Base-by-base conservation (phyloP, 2,888 invertebrate genomes). In the Catocala nupta region DNA sequence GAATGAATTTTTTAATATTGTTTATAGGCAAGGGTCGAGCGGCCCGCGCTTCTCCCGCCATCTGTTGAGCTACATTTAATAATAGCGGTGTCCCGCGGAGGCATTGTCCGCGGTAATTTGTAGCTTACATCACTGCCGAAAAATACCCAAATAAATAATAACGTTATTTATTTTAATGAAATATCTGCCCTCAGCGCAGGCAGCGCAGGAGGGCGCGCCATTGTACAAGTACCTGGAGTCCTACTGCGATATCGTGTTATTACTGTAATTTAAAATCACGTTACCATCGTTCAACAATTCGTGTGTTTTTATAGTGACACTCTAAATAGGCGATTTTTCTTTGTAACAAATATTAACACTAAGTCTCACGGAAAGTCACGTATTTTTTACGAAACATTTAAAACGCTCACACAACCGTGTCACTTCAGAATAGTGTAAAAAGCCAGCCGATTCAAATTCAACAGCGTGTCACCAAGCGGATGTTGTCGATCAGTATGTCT, bases 51-150 rank as follows among this genome's bases (percentile, higher is more conserved):
- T 8, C 12, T 6, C 74, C 73, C 86, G 86, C 88, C 93, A 93
- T 93, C 93, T 93, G 93, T 82, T 86, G 87, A 83, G 83, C 84
- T 78, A 80, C 82, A 81, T 83, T 86, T 85, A 90, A 90, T 89
- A 89, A 90, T 80, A 76, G 75, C 81, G 90, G 78, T 84, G 83
- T 86, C 94, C 93, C 92, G 93, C 82, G 77, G 94, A 83, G 94
- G 79, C 75, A 90, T 94, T 94, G 93, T 94, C 88, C 90, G 75
- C 77, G 68, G 81, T 92, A 92, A 93, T 94, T 93, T 93, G 93
- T 93, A 92, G 90, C 90, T 88, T 84, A 84, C 90, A 90, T 90
- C 87, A 87, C 87, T 88, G 86, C 85, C 82, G 82, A 85, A 88
- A 90, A 90, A 91, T 88, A 90, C 82, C 83, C 84, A 84, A 83